Evolutionary conservation across 2,797 vertebrate species (phyloP).

Genomic region (Rhinogobio ventralis): DNA sequence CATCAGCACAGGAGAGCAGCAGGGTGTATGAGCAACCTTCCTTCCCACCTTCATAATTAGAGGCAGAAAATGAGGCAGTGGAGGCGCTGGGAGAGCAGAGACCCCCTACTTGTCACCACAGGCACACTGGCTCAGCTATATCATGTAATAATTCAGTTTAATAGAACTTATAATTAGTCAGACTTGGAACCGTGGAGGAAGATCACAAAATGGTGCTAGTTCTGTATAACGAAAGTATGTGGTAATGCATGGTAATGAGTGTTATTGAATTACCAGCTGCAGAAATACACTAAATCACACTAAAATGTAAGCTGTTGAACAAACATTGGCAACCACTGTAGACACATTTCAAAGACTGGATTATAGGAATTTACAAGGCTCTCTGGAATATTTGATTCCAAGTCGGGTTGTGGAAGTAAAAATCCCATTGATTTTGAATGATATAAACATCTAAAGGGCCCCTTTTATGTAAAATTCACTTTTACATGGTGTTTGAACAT

Average conservation of each 20-base stretch:
- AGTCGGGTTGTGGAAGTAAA: background rate
- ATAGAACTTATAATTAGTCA: conserved; percentile 36
- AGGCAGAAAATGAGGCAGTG: conserved; percentile 38
- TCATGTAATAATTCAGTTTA: conserved; percentile 41
- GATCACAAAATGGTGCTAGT: conserved; percentile 39
- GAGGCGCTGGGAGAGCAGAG: conserved; percentile 36
- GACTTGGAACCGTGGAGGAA: conserved; percentile 5
- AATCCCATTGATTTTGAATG: background rate
- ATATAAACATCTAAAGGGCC: too few relatives aligned
- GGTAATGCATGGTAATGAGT: conserved; percentile 21
- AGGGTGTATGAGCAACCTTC: conserved; percentile 31
- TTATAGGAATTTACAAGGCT: background rate
- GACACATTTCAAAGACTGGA: background rate
- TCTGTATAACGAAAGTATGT: conserved; percentile 16
- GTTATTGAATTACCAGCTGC: background rate
- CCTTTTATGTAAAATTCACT: too few relatives aligned
- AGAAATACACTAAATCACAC: background rate
- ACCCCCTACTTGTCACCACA: conserved; percentile 36
- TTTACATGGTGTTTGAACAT: too few relatives aligned
- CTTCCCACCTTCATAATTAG: conserved; percentile 47
- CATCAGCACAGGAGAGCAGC: conserved; percentile 44
- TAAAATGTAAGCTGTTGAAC: background rate
- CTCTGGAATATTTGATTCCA: background rate
- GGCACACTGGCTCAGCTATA: conserved; percentile 25
- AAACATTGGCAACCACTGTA: background rate